phyloP scores from a whole-genome alignment of 2,888 invertebrate genomes.

The Tanypteryx hageni region DNA sequence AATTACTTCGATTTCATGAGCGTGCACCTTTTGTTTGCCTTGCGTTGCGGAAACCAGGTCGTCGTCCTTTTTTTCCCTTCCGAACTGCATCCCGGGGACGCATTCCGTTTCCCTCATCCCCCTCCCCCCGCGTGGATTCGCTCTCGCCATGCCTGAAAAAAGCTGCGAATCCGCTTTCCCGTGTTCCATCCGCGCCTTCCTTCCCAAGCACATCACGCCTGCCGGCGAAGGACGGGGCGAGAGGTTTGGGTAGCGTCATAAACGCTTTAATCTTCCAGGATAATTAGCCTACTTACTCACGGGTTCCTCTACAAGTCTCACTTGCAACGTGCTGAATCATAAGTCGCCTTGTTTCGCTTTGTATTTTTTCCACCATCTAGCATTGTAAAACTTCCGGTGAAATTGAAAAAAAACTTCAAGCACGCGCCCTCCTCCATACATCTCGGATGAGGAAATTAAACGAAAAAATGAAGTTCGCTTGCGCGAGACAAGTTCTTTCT shows the following conservation, averaged over 20 bases:
- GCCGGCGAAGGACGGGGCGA: neutral
- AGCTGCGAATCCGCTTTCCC: neutral
- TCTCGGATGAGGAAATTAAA: neutral
- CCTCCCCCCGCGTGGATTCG: neutral
- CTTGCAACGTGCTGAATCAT: neutral
- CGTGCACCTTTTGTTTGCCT: too few relatives aligned
- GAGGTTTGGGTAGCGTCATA: neutral
- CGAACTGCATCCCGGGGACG: too few relatives aligned
- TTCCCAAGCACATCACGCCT: neutral
- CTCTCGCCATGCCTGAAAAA: neutral
- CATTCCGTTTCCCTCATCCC: too few relatives aligned
- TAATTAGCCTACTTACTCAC: conserved; percentile 44
- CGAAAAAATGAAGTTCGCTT: neutral
- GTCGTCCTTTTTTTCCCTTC: too few relatives aligned
- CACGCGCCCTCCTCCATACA: neutral
- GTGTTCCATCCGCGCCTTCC: neutral
- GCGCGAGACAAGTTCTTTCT: conserved; percentile 16
- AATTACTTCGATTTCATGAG: too few relatives aligned
- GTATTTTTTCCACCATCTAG: neutral
- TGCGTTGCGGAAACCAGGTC: too few relatives aligned
- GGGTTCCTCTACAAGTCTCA: neutral
- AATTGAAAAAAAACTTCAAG: neutral
- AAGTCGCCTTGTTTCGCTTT: neutral
- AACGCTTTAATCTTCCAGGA: conserved; percentile 9
- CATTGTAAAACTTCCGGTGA: too few relatives aligned